Conservation (phyloP, 2,113 vertebrate species). For the Acrocephalus kingi region DNA sequence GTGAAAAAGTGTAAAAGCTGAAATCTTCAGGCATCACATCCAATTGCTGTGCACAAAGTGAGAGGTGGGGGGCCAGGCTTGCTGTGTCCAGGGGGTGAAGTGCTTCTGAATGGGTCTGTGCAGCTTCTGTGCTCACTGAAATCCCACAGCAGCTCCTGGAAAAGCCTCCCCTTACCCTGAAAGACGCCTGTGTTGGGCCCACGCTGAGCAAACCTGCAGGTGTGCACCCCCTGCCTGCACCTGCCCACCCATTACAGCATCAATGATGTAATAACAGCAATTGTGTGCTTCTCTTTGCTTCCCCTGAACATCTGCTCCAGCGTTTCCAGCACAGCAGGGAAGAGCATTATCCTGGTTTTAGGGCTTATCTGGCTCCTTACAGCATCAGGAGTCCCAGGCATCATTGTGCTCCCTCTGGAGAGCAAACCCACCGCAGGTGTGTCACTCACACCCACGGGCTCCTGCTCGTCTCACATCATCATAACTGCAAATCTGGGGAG, state of each 20-base stretch:
- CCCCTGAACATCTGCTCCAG: not conserved
- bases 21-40: not conserved
- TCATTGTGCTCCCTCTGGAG: not conserved
- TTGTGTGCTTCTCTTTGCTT: not conserved
- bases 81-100: fast-evolving
- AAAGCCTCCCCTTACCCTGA: not conserved
- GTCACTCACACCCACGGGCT: not conserved
- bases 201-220: not conserved
- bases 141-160: not conserved
- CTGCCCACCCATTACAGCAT: not conserved
- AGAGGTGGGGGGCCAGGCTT: fast-evolving
- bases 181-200: not conserved
- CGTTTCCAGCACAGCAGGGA: not conserved
- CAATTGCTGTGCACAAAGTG: fast-evolving
- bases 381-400: not conserved
- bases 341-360: not conserved
- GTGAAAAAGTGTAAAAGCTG: not conserved
- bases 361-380: not conserved
- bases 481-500: not conserved
- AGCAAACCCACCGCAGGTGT: not conserved
- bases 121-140: fast-evolving
- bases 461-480: not conserved
- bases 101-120: not conserved
- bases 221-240: not conserved
- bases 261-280: not conserved